These are phyloP conservation scores for Drosophila dives DNA, from an alignment of 2,888 invertebrate species.

Conservation along the genomic window DNA sequence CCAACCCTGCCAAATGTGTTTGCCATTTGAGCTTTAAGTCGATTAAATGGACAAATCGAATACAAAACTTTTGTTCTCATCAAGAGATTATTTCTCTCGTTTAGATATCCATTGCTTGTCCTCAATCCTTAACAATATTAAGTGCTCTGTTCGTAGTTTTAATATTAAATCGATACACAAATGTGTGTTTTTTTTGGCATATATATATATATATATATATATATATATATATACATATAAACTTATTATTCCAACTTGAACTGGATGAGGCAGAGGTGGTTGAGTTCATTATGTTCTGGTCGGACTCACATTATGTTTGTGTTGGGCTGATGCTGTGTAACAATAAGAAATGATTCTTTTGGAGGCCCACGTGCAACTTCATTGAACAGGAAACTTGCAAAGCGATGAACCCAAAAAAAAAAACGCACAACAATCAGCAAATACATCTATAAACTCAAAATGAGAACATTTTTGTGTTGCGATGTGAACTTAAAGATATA, in stretches of 20 bases:
- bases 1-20: not conserved
- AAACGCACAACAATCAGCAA: conserved; percentile 9
- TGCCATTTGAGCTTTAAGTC: conserved; percentile 21
- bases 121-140: not conserved
- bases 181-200: not conserved
- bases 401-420: conserved; percentile 40
- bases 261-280: not conserved
- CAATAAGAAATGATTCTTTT: conserved; percentile 58
- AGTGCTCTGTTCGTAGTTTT: not conserved
- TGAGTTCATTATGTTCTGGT: conserved; percentile 2
- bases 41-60: conserved; percentile 12
- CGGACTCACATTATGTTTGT: conserved; percentile 50
- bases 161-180: not conserved
- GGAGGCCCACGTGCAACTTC: conserved; percentile 67
- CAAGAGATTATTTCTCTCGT: not conserved
- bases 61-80: not conserved
- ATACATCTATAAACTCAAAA: conserved; percentile 6
- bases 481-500: conserved; percentile 48
- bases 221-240: conserved; percentile 32
- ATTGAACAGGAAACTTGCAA: conserved; percentile 78
- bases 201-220: no score
- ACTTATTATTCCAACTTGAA: conserved; percentile 17
- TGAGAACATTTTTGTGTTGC: conserved; percentile 2
- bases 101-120: not conserved
- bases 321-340: conserved; percentile 54